Evolutionary conservation across 2,888 invertebrate genomes (phyloP).

Genomic region (Poecilobothrus nobilitatus): DNA sequence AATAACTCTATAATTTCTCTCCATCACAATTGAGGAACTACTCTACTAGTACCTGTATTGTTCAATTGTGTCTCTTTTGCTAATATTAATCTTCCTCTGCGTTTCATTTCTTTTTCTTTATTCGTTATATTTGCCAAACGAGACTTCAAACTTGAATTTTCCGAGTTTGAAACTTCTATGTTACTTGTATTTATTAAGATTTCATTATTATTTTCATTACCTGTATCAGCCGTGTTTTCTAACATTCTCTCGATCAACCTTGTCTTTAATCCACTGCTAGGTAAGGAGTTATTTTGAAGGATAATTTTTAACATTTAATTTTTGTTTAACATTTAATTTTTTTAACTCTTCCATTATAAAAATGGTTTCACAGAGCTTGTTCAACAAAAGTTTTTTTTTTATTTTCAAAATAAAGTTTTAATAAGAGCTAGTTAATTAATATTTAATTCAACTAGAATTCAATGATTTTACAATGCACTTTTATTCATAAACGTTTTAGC

Average conservation of each 20-base stretch:
- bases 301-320: no score
- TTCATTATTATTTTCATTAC: neutral
- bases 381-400: no score
- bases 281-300: neutral
- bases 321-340: neutral
- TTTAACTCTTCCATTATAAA: neutral
- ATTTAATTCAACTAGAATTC: no score
- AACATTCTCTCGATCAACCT: neutral
- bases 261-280: neutral
- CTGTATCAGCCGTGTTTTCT: neutral
- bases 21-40: neutral
- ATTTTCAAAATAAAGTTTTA: no score
- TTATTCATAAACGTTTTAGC: no score
- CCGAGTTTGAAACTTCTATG: neutral
- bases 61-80: neutral
- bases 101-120: neutral
- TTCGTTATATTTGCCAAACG: neutral
- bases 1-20: neutral
- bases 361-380: neutral
- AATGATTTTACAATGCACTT: no score
- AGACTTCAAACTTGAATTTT: neutral
- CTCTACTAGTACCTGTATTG: neutral
- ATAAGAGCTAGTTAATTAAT: no score
- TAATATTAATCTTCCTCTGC: neutral
- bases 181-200: neutral